A percentile compares a stretch with the other conserved stretches of the same genome.
These are phyloP conservation scores for Neotoma lepida DNA, from an alignment of 2,113 vertebrate genomes.

Conservation along the genomic window DNA sequence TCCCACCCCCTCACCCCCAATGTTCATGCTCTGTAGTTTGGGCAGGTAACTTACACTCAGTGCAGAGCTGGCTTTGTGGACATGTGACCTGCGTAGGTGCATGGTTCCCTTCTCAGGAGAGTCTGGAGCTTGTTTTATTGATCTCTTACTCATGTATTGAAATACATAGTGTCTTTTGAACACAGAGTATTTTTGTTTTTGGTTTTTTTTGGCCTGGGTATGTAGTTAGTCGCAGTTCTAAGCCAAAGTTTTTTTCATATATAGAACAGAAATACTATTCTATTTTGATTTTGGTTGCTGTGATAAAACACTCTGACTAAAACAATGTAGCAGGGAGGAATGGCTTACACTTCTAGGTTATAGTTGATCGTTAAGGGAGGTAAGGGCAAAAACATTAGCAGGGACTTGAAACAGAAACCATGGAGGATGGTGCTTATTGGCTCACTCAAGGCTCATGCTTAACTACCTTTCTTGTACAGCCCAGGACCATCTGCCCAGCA, in stretches of 20 bases:
- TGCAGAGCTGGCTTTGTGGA: neutral
- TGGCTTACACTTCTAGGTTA: neutral
- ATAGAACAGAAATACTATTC: neutral
- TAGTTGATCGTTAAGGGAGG: neutral
- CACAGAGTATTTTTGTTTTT: neutral
- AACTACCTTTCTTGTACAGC: neutral
- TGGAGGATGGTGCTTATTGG: neutral
- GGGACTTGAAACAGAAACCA: neutral
- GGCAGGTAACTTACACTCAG: neutral
- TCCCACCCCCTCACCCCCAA: neutral
- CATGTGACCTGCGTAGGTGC: neutral
- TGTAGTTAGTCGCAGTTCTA: neutral
- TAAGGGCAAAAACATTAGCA: neutral
- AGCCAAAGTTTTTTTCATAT: neutral
- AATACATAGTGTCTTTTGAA: neutral
- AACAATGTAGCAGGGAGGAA: neutral
- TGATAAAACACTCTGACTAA: neutral
- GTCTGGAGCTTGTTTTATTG: neutral
- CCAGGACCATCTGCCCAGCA: neutral
- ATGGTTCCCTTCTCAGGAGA: neutral
- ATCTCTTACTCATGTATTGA: neutral
- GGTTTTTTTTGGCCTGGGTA: neutral
- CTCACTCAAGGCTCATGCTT: neutral
- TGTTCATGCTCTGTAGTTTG: neutral
- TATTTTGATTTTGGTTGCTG: neutral